phyloP scores from a whole-genome alignment of 2,888 invertebrate species.

The Phanerotoma sp. region DNA sequence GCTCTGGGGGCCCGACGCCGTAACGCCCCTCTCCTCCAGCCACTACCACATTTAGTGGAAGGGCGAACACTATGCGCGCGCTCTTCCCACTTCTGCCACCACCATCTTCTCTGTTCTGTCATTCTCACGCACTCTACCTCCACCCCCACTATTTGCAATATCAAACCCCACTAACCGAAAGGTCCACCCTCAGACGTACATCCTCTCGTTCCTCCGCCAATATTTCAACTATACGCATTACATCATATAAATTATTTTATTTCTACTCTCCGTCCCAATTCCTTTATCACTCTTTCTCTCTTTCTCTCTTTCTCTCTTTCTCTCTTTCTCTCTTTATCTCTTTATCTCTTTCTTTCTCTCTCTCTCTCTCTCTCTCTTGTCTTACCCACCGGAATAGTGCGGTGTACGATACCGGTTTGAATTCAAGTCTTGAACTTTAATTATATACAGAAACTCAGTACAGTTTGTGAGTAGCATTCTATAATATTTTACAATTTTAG shows the following conservation, averaged over 20 bases:
- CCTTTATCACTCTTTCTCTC: slow-evolving; percentile 8
- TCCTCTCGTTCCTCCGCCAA: not conserved
- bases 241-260: not conserved
- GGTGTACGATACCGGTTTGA: no score
- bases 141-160: slow-evolving; percentile 1
- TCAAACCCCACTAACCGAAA: slow-evolving; percentile 23
- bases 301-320: no score
- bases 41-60: slow-evolving; percentile 21
- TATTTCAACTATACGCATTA: not conserved
- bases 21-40: slow-evolving; percentile 40
- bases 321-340: no score
- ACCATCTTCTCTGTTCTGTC: slow-evolving; percentile 17
- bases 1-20: slow-evolving; percentile 54
- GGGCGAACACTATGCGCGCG: slow-evolving; percentile 36
- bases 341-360: no score
- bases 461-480: no score
- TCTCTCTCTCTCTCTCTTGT: no score
- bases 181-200: slow-evolving; percentile 32
- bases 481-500: no score
- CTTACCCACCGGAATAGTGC: no score
- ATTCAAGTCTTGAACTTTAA: no score
- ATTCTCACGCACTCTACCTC: slow-evolving; percentile 24
- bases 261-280: slow-evolving; percentile 17
- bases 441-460: no score
- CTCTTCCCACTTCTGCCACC: slow-evolving; percentile 23